Conservation (phyloP, 1,140 invertebrate genomes). For the silkworm (Bombyx mori) region DNA sequence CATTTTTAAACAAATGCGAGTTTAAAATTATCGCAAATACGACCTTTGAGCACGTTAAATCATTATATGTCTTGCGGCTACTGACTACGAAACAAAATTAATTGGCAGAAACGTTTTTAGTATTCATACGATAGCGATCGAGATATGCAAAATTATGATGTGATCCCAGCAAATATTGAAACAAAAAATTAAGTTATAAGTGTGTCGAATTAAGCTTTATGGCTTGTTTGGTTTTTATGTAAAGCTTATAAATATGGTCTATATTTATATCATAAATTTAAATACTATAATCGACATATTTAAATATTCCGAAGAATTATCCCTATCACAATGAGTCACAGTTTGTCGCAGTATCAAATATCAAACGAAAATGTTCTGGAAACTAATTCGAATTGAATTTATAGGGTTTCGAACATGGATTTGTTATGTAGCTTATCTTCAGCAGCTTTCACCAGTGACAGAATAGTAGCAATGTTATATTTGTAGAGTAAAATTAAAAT, state of each 20-base stretch:
- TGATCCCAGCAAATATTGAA: conserved; percentile 1
- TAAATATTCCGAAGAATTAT: conserved; percentile 19
- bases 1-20: conserved; percentile 40
- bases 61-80: no score
- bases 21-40: conserved; percentile 32
- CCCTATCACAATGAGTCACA: conserved; percentile 35
- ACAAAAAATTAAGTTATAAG: no score
- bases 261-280: conserved; percentile 7
- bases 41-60: not conserved
- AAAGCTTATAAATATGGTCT: no score
- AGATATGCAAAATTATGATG: conserved; percentile 25
- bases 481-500: conserved; percentile 7
- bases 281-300: conserved; percentile 3
- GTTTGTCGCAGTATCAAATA: conserved; percentile 42
- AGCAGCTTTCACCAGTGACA: conserved; percentile 21
- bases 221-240: no score
- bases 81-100: conserved; percentile 12
- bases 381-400: conserved; percentile 41
- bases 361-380: conserved; percentile 31
- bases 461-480: conserved; percentile 6
- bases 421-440: conserved; percentile 19
- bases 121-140: conserved; percentile 21
- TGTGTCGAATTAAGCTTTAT: no score
- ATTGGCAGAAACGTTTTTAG: conserved; percentile 8
- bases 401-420: conserved; percentile 31